phyloP scores from a whole-genome alignment of 2,113 vertebrate genomes.

The Typhlomys cinereus region DNA sequence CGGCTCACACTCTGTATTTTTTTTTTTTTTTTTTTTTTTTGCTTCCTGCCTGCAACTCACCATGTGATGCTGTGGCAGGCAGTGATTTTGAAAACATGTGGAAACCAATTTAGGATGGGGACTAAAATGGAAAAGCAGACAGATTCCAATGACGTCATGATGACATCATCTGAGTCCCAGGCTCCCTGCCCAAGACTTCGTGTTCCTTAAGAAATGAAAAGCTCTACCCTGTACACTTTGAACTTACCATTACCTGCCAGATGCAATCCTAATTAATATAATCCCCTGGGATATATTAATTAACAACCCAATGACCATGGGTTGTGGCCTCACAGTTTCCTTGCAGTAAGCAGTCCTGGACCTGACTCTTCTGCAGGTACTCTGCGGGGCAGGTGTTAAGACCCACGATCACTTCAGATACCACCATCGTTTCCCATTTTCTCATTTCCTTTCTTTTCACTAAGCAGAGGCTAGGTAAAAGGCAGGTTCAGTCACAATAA shows the following conservation, averaged over 20 bases:
- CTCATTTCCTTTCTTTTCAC: background rate
- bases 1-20: background rate
- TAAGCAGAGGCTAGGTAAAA: background rate
- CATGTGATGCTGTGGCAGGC: background rate
- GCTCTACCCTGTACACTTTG: background rate
- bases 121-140: background rate
- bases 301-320: background rate
- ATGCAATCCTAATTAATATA: conserved; percentile 1
- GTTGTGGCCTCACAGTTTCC: background rate
- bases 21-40: background rate
- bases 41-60: background rate
- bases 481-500: background rate
- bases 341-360: background rate
- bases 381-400: too few relatives aligned
- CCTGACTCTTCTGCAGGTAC: background rate
- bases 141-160: background rate
- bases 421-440: background rate
- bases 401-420: background rate
- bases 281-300: background rate
- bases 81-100: background rate
- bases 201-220: conserved; percentile 27
- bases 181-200: background rate
- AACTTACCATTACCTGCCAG: background rate
- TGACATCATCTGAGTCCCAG: background rate
- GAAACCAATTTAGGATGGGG: background rate